Evolutionary conservation across 2,113 vertebrate species (phyloP).

Genomic region (Bos indicus): DNA sequence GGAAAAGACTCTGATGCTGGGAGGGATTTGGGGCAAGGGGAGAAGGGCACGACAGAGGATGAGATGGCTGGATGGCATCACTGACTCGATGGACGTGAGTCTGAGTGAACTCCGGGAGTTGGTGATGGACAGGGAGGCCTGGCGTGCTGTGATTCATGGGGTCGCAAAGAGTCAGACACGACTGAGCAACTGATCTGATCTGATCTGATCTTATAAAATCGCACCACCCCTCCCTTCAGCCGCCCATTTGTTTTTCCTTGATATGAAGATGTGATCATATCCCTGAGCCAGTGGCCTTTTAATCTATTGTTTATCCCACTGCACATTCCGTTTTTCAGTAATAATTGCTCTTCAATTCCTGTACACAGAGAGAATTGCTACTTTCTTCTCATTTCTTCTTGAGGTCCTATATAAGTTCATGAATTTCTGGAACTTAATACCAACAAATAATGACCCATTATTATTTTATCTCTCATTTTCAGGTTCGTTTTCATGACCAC

Average conservation of each 20-base stretch:
- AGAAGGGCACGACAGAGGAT: too few species aligned
- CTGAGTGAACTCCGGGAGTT: too few species aligned
- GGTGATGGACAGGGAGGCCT: too few species aligned
- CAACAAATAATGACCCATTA: slow-evolving; percentile 38
- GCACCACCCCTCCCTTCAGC: background rate
- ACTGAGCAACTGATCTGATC: too few species aligned
- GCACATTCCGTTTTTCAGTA: background rate
- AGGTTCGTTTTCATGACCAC: slow-evolving; percentile 15
- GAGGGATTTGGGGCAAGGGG: too few species aligned
- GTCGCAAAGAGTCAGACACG: too few species aligned
- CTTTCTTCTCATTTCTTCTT: background rate
- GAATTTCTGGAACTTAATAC: slow-evolving; percentile 34
- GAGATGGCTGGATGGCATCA: too few species aligned
- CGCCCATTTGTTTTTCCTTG: slow-evolving; percentile 53
- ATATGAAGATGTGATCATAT: slow-evolving; percentile 68
- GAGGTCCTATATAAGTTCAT: background rate
- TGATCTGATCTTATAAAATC: slow-evolving; percentile 49
- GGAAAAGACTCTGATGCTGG: too few species aligned
- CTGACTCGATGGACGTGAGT: too few species aligned
- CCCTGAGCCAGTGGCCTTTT: slow-evolving; percentile 66
- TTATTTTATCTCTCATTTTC: slow-evolving; percentile 42
- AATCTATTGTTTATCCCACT: slow-evolving; percentile 58
- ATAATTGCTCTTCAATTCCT: background rate
- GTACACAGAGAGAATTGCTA: background rate
- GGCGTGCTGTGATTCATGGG: too few species aligned